Evolutionary conservation across 2,888 invertebrate species (phyloP).

Genomic region (Crepidodera aurea): DNA sequence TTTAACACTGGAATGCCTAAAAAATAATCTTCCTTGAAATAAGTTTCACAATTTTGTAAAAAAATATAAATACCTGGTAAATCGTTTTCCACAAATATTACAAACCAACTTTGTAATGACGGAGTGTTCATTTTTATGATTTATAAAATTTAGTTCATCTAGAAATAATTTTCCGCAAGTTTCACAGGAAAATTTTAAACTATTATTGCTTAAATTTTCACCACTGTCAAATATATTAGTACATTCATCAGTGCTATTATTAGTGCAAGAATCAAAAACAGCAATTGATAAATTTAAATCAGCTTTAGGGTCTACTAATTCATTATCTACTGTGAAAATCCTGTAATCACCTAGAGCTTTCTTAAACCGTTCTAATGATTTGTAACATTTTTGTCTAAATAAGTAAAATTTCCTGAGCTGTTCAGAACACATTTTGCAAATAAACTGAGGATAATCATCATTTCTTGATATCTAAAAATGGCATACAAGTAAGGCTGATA

Average conservation of each 20-base stretch:
- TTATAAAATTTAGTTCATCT: slow-evolving; percentile 45
- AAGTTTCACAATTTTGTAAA: too few species aligned
- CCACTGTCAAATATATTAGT: slow-evolving; percentile 10
- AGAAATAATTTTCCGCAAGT: slow-evolving; percentile 43
- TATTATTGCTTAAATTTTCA: slow-evolving; percentile 4
- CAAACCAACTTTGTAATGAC: slow-evolving; percentile 43
- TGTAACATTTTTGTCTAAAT: slow-evolving; percentile 49
- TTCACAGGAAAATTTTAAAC: slow-evolving; percentile 37
- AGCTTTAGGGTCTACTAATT: background rate
- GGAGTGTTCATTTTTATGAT: slow-evolving; percentile 47
- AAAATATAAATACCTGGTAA: too few species aligned
- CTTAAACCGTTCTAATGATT: slow-evolving; percentile 44
- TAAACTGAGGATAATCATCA: slow-evolving; percentile 47
- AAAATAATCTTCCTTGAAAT: too few species aligned
- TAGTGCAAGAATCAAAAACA: background rate
- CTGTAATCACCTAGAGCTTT: slow-evolving; percentile 27
- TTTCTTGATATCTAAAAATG: slow-evolving; percentile 44
- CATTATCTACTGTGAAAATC: too few species aligned
- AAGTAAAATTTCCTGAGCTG: slow-evolving; percentile 46
- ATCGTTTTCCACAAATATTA: slow-evolving; percentile 43
- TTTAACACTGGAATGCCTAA: slow-evolving; percentile 47
- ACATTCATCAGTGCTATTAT: slow-evolving; percentile 3
- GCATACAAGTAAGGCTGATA: background rate
- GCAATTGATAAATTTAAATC: too few species aligned
- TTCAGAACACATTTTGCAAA: slow-evolving; percentile 48